Conservation (phyloP, 2,113 vertebrate species). For the Aphyosemion australe region DNA sequence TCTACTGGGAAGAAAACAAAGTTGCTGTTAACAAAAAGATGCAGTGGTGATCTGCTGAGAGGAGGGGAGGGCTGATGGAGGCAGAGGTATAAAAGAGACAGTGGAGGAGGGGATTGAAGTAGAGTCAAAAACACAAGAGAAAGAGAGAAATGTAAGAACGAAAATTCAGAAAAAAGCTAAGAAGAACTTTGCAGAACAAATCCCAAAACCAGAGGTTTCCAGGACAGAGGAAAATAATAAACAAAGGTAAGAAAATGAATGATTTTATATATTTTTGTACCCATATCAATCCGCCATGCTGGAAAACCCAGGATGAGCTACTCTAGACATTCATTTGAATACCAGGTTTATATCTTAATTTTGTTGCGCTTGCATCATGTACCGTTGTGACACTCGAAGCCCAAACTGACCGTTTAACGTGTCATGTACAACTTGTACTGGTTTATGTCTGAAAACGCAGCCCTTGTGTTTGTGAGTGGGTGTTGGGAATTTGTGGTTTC, state of each 20-base stretch:
- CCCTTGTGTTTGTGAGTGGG: constrained; percentile 22
- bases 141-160: constrained; percentile 44
- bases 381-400: neutral
- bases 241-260: constrained; percentile 43
- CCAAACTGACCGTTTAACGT: neutral
- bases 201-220: constrained; percentile 4
- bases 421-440: neutral
- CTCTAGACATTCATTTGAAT: neutral
- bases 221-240: neutral
- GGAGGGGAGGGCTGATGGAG: constrained; percentile 44
- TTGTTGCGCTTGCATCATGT: neutral
- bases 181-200: neutral
- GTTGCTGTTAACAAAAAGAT: constrained; percentile 39
- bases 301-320: too few relatives aligned
- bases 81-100: constrained; percentile 55
- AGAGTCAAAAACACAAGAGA: constrained; percentile 43
- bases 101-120: constrained; percentile 37
- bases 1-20: constrained; percentile 30
- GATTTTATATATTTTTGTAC: neutral
- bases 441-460: constrained; percentile 9
- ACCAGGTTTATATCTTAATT: neutral
- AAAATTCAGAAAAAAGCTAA: constrained; percentile 18
- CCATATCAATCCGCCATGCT: neutral
- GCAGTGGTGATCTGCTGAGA: constrained; percentile 33
- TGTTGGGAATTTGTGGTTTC: constrained; percentile 47